Evolutionary conservation across 92 coral and sea anemone genomes (phyloP).

Genomic region (Zoanthus solanderi): DNA sequence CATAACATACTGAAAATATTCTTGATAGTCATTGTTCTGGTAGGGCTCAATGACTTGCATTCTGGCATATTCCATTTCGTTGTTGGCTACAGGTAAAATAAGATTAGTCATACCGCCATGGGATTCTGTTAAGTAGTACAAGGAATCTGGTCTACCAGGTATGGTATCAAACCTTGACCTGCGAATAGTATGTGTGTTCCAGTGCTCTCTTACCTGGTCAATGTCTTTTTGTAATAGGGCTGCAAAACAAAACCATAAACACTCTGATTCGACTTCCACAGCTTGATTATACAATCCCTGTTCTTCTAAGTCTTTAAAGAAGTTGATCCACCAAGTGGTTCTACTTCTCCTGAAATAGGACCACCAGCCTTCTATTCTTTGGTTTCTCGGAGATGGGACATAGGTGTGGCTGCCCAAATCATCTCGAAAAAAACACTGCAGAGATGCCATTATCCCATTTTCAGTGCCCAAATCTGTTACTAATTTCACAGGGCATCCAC

Average conservation of each 20-base stretch:
- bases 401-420: constrained; percentile 30
- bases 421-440: constrained; percentile 34
- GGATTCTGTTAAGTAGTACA: constrained; percentile 34
- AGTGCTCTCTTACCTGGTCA: constrained; percentile 39
- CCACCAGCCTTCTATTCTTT: constrained; percentile 30
- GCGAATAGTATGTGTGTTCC: constrained; percentile 28
- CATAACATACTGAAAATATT: constrained; percentile 71
- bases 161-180: constrained; percentile 33
- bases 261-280: constrained; percentile 27
- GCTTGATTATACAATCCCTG: constrained; percentile 22
- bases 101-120: constrained; percentile 43
- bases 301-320: constrained; percentile 22
- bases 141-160: constrained; percentile 40
- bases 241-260: constrained; percentile 30
- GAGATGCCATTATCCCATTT: constrained; percentile 45
- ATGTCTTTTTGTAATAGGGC: constrained; percentile 32
- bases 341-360: constrained; percentile 21
- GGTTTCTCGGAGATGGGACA: constrained; percentile 28
- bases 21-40: constrained; percentile 62
- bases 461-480: constrained; percentile 46
- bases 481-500: constrained; percentile 39
- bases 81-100: constrained; percentile 56
- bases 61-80: constrained; percentile 67
- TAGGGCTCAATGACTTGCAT: constrained; percentile 59
- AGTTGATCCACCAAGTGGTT: constrained; percentile 30